Evolutionary conservation across 2,888 invertebrate genomes (phyloP).

Genomic region (Macrosiphum euphorbiae): DNA sequence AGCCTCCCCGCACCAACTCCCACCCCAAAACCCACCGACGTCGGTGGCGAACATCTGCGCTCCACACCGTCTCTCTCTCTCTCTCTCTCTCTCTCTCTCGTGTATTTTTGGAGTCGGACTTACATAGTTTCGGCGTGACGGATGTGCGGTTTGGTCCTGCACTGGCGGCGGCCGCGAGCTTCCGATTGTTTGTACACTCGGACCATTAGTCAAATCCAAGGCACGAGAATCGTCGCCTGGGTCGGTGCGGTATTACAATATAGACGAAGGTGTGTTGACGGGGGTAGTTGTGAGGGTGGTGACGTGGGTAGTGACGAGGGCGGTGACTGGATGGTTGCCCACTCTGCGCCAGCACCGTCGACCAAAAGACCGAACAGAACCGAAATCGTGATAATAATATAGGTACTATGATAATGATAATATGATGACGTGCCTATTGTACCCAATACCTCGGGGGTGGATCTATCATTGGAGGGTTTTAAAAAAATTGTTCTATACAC

Average conservation of each 20-base stretch:
- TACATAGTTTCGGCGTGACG: constrained; percentile 39
- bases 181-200: constrained; percentile 32
- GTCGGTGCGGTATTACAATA: neutral
- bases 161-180: neutral
- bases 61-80: neutral
- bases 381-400: neutral
- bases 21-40: no score
- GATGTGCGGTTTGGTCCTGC: constrained; percentile 33
- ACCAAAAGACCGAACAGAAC: neutral
- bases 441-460: no score
- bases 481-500: no score
- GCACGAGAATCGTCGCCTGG: neutral
- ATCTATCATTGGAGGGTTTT: no score
- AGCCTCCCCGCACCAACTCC: neutral
- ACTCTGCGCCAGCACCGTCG: neutral
- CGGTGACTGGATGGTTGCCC: neutral
- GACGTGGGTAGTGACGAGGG: neutral
- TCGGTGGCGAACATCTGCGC: neutral
- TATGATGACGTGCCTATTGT: neutral
- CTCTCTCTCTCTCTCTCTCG: no score
- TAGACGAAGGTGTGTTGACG: neutral
- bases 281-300: neutral
- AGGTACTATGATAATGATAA: neutral
- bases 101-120: neutral
- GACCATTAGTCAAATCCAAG: constrained; percentile 41